Evolutionary conservation across 2,113 vertebrate genomes (phyloP), one percentile per base, ranked within the genome.

Genomic region (Geococcyx californianus): DNA sequence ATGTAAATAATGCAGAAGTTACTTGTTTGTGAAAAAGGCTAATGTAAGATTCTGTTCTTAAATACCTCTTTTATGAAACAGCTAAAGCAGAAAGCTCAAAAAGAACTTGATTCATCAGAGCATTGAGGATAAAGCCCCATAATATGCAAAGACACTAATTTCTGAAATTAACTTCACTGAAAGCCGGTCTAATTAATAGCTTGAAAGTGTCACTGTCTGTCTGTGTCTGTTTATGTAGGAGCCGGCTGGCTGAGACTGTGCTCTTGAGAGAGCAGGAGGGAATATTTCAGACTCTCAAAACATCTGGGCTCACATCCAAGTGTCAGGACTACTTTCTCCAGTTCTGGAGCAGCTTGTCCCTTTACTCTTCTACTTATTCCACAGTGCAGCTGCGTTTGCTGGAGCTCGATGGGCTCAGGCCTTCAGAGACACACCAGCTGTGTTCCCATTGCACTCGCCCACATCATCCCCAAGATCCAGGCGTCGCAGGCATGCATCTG

Each of bases 141-240:
- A 56, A 86, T 84, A 90, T 9, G 3, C 29, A 89, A 95, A 86
- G 44, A 56, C 60, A 89, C 34, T 93, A 52, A 92, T 93, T 93
- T 95, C 49, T 92, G 94, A 78, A 91, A 91, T 95, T 84, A 94
- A 49, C 49, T 80, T 67, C 16, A 28, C 14, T 88, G 92, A 82
- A 93, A 77, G 17, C 47, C 88, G 66, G 55, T 69, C 84, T 94
- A 91, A 82, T 93, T 94, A 85, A 81, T 90, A 92, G 29, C 60
- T 88, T 93, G 78, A 83, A 92, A 90, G 72, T 89, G 70, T 84
- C 52, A 63, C 73, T 87, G 16, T 70, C 56, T 92, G 70, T 79
- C 86, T 89, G 47, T 81, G 80, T 93, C 89, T 95, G 73, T 91
- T 94, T 92, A 84, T 87, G 31, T 72, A 33, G 77, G 49, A 87